phyloP scores from a whole-genome alignment of 2,888 invertebrate species.

The Troides helena region DNA sequence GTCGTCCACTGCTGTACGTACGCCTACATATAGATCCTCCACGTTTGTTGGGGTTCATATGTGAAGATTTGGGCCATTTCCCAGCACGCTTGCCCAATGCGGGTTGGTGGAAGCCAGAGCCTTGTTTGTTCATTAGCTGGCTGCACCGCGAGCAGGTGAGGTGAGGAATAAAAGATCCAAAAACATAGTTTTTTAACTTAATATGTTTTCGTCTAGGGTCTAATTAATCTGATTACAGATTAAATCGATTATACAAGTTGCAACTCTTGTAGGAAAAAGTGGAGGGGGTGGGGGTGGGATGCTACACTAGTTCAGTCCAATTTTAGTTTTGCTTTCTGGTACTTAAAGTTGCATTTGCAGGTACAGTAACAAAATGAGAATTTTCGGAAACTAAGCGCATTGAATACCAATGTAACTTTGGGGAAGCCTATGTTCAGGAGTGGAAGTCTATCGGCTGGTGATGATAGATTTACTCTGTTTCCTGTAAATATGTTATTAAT shows the following conservation, averaged over 20 bases:
- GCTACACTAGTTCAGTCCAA: slow-evolving; percentile 33
- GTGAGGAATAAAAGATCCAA: neutral
- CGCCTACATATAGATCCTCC: neutral
- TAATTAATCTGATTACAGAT: slow-evolving; percentile 31
- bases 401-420: neutral
- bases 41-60: no score
- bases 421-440: no score
- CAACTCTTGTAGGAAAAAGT: slow-evolving; percentile 37
- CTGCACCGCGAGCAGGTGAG: no score
- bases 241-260: slow-evolving; percentile 43
- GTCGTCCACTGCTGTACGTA: neutral
- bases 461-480: no score
- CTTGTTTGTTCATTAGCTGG: no score
- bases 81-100: no score
- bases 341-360: slow-evolving; percentile 41
- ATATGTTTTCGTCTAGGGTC: no score
- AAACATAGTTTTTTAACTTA: neutral
- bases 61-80: no score
- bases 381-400: slow-evolving; percentile 5
- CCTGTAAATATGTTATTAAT: no score
- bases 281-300: slow-evolving; percentile 30
- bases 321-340: slow-evolving; percentile 38
- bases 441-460: no score
- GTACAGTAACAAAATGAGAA: slow-evolving; percentile 16
- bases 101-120: no score